Percentiles rank a stretch among this genome's conserved stretches.
Conservation (phyloP, 2,797 vertebrate genomes). For the Lagodon rhomboides region DNA sequence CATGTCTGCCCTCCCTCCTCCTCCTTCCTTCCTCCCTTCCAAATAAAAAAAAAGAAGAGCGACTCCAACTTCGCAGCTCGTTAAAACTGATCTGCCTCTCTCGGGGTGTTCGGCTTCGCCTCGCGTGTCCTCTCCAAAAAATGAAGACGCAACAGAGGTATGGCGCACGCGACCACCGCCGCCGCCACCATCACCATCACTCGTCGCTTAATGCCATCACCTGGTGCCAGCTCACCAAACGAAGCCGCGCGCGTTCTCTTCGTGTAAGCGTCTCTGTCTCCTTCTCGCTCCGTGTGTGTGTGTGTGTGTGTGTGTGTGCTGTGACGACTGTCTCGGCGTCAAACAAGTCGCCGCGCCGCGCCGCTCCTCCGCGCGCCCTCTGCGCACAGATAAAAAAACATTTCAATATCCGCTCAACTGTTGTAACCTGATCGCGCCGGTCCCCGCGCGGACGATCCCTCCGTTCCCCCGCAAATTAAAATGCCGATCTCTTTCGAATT, state of each 20-base stretch:
- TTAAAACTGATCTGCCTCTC: constrained; percentile 43
- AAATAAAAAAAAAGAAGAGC: constrained; percentile 14
- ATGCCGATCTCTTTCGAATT: constrained; percentile 38
- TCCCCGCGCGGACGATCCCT: constrained; percentile 11
- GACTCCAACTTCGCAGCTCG: constrained; percentile 65
- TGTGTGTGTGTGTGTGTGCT: background rate
- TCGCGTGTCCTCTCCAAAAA: constrained; percentile 33
- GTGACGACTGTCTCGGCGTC: constrained; percentile 69
- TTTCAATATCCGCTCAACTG: constrained; percentile 61
- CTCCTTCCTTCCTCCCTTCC: too few species aligned
- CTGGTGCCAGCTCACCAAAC: constrained; percentile 66
- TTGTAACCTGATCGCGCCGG: constrained; percentile 26
- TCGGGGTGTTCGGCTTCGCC: constrained; percentile 2
- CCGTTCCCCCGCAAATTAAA: constrained; percentile 14
- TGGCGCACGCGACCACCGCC: constrained; percentile 34
- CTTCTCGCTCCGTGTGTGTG: background rate
- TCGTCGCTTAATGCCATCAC: constrained; percentile 52
- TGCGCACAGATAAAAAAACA: constrained; percentile 56
- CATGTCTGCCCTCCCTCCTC: constrained; percentile 23
- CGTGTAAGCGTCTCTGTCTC: background rate
- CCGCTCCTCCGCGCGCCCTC: constrained; percentile 53
- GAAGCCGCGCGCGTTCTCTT: constrained; percentile 40
- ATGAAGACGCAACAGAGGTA: constrained; percentile 24
- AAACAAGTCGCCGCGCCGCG: constrained; percentile 59
- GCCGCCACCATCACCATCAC: constrained; percentile 7